Conservation (phyloP, 2,888 invertebrate genomes). For the Cosmia pyralina region DNA sequence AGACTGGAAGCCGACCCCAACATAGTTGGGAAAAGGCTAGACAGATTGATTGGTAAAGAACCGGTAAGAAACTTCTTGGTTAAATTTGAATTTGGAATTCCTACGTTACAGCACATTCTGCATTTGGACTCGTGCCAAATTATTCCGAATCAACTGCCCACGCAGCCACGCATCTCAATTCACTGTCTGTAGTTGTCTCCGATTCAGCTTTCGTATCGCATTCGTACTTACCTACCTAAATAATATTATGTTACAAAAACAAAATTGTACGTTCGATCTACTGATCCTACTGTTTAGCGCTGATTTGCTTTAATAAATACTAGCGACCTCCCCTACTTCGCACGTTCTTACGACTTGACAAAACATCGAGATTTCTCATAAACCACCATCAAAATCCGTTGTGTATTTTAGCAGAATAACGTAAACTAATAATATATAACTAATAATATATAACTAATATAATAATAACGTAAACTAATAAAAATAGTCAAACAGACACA, state of each 20-base stretch:
- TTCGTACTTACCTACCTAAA: neutral
- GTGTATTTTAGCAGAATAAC: too few relatives aligned
- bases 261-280: neutral
- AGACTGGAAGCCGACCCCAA: too few relatives aligned
- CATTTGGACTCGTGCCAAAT: conserved; percentile 49
- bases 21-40: too few relatives aligned
- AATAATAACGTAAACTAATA: too few relatives aligned
- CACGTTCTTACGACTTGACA: too few relatives aligned
- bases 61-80: neutral
- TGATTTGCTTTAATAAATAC: neutral
- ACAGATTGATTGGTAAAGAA: too few relatives aligned
- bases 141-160: conserved; percentile 45
- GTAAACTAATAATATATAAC: too few relatives aligned
- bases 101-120: conserved; percentile 11
- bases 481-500: too few relatives aligned
- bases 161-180: conserved; percentile 38
- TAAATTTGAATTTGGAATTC: conserved; percentile 24
- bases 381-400: too few relatives aligned
- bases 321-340: too few relatives aligned
- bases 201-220: conserved; percentile 6
- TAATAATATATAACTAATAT: too few relatives aligned
- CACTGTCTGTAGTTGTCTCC: conserved; percentile 19
- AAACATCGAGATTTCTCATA: too few relatives aligned
- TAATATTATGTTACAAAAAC: conserved; percentile 4
- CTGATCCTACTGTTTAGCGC: neutral